phyloP scores from a whole-genome alignment of 2,113 vertebrate species.

The Onychorhynchus coronatus region DNA sequence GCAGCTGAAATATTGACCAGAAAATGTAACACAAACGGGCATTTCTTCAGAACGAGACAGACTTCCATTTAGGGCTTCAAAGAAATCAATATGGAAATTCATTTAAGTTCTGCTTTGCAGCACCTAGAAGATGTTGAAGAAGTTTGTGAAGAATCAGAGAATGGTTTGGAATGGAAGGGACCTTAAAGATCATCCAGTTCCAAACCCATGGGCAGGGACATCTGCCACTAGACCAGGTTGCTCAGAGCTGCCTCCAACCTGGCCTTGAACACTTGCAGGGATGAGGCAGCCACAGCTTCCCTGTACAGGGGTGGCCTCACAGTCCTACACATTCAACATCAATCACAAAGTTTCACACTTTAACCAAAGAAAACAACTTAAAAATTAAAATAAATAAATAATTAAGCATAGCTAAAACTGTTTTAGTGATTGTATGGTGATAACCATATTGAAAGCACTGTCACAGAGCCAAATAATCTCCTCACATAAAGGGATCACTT shows the following conservation, averaged over 20 bases:
- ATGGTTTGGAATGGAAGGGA: background rate
- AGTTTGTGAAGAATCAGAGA: background rate
- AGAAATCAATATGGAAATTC: background rate
- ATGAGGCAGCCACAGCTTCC: background rate
- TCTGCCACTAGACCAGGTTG: fast-evolving
- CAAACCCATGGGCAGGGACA: background rate
- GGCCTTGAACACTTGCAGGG: background rate
- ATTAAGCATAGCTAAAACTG: background rate
- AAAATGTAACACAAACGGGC: background rate
- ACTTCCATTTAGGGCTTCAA: background rate
- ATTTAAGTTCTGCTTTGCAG: background rate
- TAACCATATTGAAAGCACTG: background rate
- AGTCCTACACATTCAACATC: background rate
- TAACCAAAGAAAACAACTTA: background rate
- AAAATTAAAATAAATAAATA: background rate
- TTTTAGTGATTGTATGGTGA: background rate
- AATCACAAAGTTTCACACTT: background rate
- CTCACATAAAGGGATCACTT: background rate
- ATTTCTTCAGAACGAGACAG: background rate
- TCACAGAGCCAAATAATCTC: background rate
- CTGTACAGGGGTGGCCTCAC: background rate
- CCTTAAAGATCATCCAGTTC: background rate
- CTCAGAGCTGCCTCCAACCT: background rate
- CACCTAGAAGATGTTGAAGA: background rate
- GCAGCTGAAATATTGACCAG: slow-evolving; percentile 70